These are phyloP conservation scores for Rhinogobio ventralis DNA, from an alignment of 2,797 vertebrate species.

Conservation along the genomic window DNA sequence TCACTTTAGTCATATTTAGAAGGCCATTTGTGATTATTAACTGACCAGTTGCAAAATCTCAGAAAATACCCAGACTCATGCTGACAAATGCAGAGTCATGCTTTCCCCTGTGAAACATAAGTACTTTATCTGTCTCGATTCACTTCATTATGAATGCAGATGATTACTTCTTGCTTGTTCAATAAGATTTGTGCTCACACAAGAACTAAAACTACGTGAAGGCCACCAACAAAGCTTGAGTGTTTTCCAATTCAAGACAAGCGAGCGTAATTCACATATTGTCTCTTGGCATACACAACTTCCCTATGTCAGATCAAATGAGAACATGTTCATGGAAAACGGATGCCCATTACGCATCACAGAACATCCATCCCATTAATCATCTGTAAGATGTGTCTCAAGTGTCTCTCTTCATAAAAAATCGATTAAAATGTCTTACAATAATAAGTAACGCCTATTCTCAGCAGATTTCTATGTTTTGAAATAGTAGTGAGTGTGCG, in stretches of 20 bases:
- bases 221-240: slow-evolving; percentile 31
- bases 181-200: neutral
- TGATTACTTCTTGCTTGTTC: neutral
- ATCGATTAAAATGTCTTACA: slow-evolving; percentile 10
- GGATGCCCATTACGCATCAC: slow-evolving; percentile 1
- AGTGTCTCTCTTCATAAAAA: slow-evolving; percentile 36
- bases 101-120: slow-evolving; percentile 8
- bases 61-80: neutral
- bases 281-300: slow-evolving; percentile 5
- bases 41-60: neutral
- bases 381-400: slow-evolving; percentile 15
- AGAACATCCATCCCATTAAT: slow-evolving; percentile 31
- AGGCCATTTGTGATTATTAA: neutral
- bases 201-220: neutral
- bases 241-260: slow-evolving; percentile 6
- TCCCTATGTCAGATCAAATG: slow-evolving; percentile 1
- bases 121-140: neutral
- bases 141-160: neutral
- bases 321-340: neutral
- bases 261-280: neutral
- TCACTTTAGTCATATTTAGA: neutral
- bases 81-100: slow-evolving; percentile 22
- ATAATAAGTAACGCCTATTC: slow-evolving; percentile 48
- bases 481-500: slow-evolving; percentile 14
- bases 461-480: slow-evolving; percentile 11